Conservation (phyloP, 2,888 invertebrate genomes). For the Pseudeuparius sepicola region DNA sequence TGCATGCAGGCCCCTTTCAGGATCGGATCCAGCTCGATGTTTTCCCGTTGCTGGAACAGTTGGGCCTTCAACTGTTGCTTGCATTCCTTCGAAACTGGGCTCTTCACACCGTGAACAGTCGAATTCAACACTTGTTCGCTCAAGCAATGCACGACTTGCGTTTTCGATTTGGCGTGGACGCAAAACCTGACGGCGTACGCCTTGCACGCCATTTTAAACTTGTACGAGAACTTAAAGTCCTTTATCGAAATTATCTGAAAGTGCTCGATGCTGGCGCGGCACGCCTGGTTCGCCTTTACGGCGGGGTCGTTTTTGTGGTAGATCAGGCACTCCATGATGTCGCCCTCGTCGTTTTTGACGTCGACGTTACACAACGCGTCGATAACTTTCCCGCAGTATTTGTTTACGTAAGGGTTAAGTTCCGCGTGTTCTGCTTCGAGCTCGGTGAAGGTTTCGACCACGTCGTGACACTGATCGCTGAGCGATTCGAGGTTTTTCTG, state of each 20-base stretch:
- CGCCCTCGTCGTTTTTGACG: constrained; percentile 68
- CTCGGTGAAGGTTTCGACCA: constrained; percentile 78
- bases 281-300: constrained; percentile 69
- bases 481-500: constrained; percentile 73
- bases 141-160: constrained; percentile 74
- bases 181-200: constrained; percentile 63
- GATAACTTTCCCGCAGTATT: constrained; percentile 72
- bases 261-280: constrained; percentile 90
- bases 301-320: constrained; percentile 81
- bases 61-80: constrained; percentile 85
- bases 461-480: constrained; percentile 46
- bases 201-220: constrained; percentile 91
- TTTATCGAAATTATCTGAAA: constrained; percentile 90
- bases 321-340: constrained; percentile 90
- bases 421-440: constrained; percentile 81
- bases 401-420: constrained; percentile 78
- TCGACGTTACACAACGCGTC: constrained; percentile 64
- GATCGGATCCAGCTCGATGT: constrained; percentile 73
- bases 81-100: constrained; percentile 78
- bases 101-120: constrained; percentile 64
- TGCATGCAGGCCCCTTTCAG: constrained; percentile 70
- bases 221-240: constrained; percentile 64
- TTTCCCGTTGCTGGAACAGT: constrained; percentile 85
- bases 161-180: constrained; percentile 61
- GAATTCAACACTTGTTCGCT: constrained; percentile 88